Conservation (phyloP, 1,140 invertebrate species). For the Drosophila mauritiana region DNA sequence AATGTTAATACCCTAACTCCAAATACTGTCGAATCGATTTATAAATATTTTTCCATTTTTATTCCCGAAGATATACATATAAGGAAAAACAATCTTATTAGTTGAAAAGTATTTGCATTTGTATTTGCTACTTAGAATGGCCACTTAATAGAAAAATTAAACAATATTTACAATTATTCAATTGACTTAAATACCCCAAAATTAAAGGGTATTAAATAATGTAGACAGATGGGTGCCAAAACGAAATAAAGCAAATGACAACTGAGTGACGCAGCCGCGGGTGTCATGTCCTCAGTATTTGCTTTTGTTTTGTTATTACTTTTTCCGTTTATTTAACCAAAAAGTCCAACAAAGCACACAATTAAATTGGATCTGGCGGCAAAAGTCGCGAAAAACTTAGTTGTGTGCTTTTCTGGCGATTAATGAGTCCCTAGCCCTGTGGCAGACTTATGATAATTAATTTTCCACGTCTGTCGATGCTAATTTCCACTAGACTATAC, state of each 20-base stretch:
- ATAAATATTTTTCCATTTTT: no score
- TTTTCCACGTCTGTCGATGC: neutral
- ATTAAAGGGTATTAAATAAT: neutral
- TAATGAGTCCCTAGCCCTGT: slow-evolving; percentile 74
- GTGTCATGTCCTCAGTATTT: slow-evolving; percentile 51
- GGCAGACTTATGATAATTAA: slow-evolving; percentile 60
- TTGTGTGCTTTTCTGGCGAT: slow-evolving; percentile 46
- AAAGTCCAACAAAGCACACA: slow-evolving; percentile 54
- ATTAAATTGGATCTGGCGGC: slow-evolving; percentile 71
- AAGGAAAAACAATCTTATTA: no score
- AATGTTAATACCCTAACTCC: neutral
- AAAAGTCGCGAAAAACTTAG: slow-evolving; percentile 59
- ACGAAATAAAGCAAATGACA: slow-evolving; percentile 17
- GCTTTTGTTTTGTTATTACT: slow-evolving; percentile 43
- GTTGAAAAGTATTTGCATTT: no score
- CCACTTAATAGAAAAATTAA: no score
- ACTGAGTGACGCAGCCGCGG: slow-evolving; percentile 58
- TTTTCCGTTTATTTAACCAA: slow-evolving; percentile 21
- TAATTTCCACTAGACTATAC: neutral
- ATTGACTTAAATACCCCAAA: neutral
- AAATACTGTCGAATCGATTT: no score
- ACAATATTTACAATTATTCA: no score
- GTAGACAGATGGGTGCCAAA: neutral
- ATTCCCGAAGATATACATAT: no score
- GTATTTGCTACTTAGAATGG: no score